Base-by-base conservation (phyloP, 2,888 invertebrate species). In the Amblyjoppa proteus region DNA sequence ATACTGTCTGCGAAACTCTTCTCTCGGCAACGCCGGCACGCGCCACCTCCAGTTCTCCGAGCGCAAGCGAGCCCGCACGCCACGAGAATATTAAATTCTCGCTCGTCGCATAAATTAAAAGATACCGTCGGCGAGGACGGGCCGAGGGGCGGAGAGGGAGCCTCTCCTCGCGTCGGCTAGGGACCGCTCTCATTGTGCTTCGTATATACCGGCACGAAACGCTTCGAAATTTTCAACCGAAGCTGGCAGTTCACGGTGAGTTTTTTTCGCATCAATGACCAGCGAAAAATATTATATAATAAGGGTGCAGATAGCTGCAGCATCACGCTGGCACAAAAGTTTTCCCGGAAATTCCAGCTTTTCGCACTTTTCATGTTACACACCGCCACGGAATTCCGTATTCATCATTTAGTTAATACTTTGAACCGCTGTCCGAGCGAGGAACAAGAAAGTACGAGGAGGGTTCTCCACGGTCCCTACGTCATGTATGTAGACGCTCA, bases 81-180 rank as follows among this genome's bases (percentile, higher is more conserved):
- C 80, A 87, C 82, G 89, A 91, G 93, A 93, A 93, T 93, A 93
- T 93, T 93, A 93, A 93, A 93, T 93, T 93, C 91, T 90, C 89
- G 88, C 88, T 88, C 89, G 89, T 90, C 92, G 92, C 92, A 93
- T 93, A 93, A 93, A 93, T 93, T 93, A 93, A 93, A 93, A 92
- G 92, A 92, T 92, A 92, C 91, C 90, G 90, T 85, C 83, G 83
- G 68, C 85, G 85, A 85, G 83, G 83, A 85, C 85, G 85, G 76
- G 73, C 31, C 28, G 9, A 38, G 58, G 49, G 25, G 25, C 58
- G 31, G 45, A 25, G 53, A 74, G 28, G 69, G 78, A 79, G 25
- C 56, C 68, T 34, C 58, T 77, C 38, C 58, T 58, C 25, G 64
- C 76, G 64, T 38, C 81, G 64, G 58, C 81, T 58, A 68, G 75